Conservation (phyloP, 2,888 invertebrate genomes). For the Chrysolina oricalcia region DNA sequence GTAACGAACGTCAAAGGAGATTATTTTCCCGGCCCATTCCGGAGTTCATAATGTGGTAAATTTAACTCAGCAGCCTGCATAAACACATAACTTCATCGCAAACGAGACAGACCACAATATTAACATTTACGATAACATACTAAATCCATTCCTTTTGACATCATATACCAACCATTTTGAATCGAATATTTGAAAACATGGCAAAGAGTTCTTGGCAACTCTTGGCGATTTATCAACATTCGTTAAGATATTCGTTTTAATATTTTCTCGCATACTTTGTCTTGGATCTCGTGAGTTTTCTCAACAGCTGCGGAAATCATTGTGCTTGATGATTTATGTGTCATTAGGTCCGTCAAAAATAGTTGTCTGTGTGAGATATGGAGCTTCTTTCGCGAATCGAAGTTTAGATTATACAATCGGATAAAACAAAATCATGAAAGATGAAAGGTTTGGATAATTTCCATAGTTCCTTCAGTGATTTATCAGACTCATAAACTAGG, state of each 20-base stretch:
- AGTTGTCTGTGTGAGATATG: not conserved
- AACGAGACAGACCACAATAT: constrained; percentile 53
- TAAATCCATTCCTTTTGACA: constrained; percentile 48
- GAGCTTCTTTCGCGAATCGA: not conserved
- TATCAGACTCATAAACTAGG: too few species aligned
- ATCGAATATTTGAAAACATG: constrained; percentile 51
- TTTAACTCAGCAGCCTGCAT: constrained; percentile 52
- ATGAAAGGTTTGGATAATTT: too few species aligned
- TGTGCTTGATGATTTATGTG: not conserved
- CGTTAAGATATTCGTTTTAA: constrained; percentile 29
- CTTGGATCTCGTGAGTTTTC: not conserved
- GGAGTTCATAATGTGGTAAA: constrained; percentile 53
- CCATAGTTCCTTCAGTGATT: too few species aligned
- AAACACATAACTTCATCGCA: constrained; percentile 55
- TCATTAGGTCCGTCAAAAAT: not conserved
- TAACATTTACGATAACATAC: constrained; percentile 51
- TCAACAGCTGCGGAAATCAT: constrained; percentile 9
- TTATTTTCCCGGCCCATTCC: constrained; percentile 22
- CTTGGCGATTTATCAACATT: constrained; percentile 46
- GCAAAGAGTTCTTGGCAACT: constrained; percentile 52
- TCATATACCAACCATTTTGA: constrained; percentile 38
- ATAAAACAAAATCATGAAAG: too few species aligned
- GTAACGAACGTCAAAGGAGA: constrained; percentile 7
- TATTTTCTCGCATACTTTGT: constrained; percentile 1
- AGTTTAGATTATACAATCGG: too few species aligned